These are phyloP conservation scores for Serranochromis macrocephalus DNA, from an alignment of 2,113 vertebrate genomes.

Conservation along the genomic window DNA sequence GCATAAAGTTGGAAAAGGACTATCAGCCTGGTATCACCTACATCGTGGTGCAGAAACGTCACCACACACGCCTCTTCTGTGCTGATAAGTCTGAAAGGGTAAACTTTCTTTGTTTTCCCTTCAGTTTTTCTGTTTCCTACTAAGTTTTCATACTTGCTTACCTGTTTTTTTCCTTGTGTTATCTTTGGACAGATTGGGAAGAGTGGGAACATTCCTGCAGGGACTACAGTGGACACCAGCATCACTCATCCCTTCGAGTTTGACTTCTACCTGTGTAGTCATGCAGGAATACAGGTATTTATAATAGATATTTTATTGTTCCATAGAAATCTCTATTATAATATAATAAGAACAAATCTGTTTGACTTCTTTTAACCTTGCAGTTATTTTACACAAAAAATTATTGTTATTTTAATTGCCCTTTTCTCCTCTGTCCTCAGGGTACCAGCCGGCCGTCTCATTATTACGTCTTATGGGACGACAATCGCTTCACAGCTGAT, in stretches of 20 bases:
- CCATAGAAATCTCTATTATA: background rate
- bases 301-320: background rate
- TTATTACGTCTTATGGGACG: slow-evolving; percentile 98
- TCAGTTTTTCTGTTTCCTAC: background rate
- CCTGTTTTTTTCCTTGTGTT: accelerated
- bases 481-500: slow-evolving; percentile 98
- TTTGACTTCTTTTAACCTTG: background rate
- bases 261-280: slow-evolving; percentile 99
- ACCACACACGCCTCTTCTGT: slow-evolving; percentile 96
- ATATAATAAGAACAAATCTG: background rate
- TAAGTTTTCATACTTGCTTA: background rate
- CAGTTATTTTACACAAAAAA: background rate
- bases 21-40: slow-evolving; percentile 99
- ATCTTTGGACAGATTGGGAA: slow-evolving; percentile 81
- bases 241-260: slow-evolving; percentile 99
- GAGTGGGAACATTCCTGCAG: slow-evolving; percentile 98
- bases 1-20: slow-evolving; percentile 98
- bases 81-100: slow-evolving; percentile 97
- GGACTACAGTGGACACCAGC: slow-evolving; percentile 97
- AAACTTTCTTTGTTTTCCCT: slow-evolving; percentile 13
- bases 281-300: slow-evolving; percentile 96
- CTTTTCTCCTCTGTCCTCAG: slow-evolving; percentile 50
- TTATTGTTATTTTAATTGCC: background rate
- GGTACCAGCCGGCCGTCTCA: slow-evolving; percentile 98
- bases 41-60: slow-evolving; percentile 96